These are phyloP conservation scores for Dolichopus griseipennis DNA, from an alignment of 2,888 invertebrate genomes.

Conservation along the genomic window DNA sequence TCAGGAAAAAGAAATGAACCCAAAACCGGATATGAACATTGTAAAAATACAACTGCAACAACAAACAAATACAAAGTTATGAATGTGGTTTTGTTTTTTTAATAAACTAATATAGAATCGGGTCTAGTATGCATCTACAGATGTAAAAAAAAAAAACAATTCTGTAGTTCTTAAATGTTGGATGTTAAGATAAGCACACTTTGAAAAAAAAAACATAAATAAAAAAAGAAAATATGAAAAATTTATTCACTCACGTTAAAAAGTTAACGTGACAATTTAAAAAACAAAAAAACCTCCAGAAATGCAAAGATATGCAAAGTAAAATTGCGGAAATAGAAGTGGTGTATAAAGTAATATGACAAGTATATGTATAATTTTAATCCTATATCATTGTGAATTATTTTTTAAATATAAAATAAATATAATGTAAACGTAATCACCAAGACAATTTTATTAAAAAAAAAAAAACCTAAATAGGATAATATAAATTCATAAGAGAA, in stretches of 20 bases:
- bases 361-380: too few species aligned
- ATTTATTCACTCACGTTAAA: neutral
- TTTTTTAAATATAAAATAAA: too few species aligned
- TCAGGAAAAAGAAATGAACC: conserved; percentile 6
- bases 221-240: too few species aligned
- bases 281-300: neutral
- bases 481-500: neutral
- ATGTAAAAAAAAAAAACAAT: too few species aligned
- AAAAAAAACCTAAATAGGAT: neutral
- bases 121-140: neutral
- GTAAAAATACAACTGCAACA: neutral
- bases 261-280: conserved; percentile 3
- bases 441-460: neutral
- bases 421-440: too few species aligned
- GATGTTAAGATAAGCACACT: too few species aligned
- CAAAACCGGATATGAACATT: neutral
- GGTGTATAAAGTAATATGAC: neutral
- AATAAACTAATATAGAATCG: neutral
- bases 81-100: too few species aligned
- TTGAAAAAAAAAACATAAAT: too few species aligned
- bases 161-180: too few species aligned
- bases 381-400: too few species aligned
- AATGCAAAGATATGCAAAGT: neutral
- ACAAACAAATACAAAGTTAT: too few species aligned
- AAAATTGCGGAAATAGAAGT: conserved; percentile 6